Percentiles rank a stretch among this genome's conserved stretches.
Evolutionary conservation across 2,797 vertebrate genomes (phyloP).

Genomic region (Pseudomugil tenellus): DNA sequence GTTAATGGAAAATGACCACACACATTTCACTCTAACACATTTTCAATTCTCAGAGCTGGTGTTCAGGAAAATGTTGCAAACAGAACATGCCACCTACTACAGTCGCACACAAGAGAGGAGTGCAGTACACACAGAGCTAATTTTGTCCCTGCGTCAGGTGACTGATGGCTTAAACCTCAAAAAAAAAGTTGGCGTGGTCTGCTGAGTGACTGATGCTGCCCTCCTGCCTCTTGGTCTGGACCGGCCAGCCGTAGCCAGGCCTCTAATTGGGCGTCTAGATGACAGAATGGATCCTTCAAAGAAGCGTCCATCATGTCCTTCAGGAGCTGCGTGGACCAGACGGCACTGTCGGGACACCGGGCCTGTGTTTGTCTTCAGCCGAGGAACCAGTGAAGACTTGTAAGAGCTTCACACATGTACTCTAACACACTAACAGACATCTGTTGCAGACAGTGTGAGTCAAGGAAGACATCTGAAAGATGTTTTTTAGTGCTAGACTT

Average conservation of each 20-base stretch:
- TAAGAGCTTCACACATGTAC: not conserved
- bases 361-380: conserved; percentile 36
- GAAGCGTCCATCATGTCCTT: conserved; percentile 61
- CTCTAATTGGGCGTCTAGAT: conserved; percentile 69
- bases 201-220: conserved; percentile 60
- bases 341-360: conserved; percentile 23
- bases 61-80: not conserved
- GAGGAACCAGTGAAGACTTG: conserved; percentile 19
- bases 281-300: conserved; percentile 60
- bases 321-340: conserved; percentile 41
- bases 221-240: conserved; percentile 41
- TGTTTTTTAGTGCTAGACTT: not conserved
- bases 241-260: conserved; percentile 37
- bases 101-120: conserved; percentile 1
- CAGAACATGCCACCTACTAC: not conserved
- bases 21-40: not conserved
- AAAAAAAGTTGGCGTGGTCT: conserved; percentile 46
- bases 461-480: too few species aligned
- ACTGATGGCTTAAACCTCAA: conserved; percentile 33
- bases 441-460: not conserved
- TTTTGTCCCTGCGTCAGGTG: conserved; percentile 38
- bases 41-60: not conserved
- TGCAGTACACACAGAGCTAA: not conserved
- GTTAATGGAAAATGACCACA: conserved; percentile 16
- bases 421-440: not conserved